phyloP scores from a whole-genome alignment of 2,888 invertebrate species.

The Cerceris ruficornis region DNA sequence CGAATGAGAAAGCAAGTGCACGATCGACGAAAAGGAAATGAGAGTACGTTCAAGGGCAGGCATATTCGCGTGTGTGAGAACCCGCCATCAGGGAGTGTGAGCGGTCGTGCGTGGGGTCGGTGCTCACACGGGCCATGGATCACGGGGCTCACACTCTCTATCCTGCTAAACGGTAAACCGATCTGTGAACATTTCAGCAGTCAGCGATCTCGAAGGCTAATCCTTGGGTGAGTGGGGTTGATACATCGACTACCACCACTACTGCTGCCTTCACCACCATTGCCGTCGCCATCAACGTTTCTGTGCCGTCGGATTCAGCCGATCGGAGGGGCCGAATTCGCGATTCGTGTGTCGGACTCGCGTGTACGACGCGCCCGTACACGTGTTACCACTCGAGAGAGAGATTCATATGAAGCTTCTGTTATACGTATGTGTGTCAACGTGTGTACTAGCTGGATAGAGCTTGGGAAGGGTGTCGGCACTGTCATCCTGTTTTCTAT shows the following conservation, averaged over 20 bases:
- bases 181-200: constrained; percentile 82
- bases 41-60: background rate
- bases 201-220: constrained; percentile 81
- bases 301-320: constrained; percentile 46
- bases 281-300: constrained; percentile 42
- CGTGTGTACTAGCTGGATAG: constrained; percentile 2
- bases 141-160: constrained; percentile 78
- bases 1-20: constrained; percentile 37
- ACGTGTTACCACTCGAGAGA: constrained; percentile 57
- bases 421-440: background rate
- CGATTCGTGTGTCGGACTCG: constrained; percentile 53
- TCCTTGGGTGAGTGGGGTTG: constrained; percentile 78
- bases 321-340: constrained; percentile 50
- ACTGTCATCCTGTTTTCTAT: background rate
- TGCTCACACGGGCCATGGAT: constrained; percentile 72
- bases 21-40: constrained; percentile 23
- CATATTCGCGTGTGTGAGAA: background rate
- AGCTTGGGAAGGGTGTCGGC: constrained; percentile 19
- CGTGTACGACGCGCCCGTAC: constrained; percentile 53
- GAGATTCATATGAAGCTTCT: constrained; percentile 47
- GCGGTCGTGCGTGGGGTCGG: constrained; percentile 44
- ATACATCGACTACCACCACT: constrained; percentile 72
- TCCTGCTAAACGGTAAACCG: constrained; percentile 81
- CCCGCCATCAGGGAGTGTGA: background rate
- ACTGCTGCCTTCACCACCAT: constrained; percentile 31